Evolutionary conservation across 2,113 vertebrate genomes (phyloP), one percentile per base, ranked within the genome.

Genomic region (Trematocara stigmaticum): DNA sequence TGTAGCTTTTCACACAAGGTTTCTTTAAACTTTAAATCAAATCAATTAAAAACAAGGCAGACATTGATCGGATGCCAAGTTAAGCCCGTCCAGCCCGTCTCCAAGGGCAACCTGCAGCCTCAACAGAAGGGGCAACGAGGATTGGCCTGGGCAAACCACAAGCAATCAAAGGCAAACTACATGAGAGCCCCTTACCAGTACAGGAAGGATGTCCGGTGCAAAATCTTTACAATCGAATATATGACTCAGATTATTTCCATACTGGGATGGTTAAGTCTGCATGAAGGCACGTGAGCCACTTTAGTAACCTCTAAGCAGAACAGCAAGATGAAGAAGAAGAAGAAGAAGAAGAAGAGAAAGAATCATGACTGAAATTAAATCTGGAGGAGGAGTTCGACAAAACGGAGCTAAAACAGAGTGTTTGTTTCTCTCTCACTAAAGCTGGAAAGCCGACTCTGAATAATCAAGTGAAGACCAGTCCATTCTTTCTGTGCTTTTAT

Each of bases 121-220:
- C 69, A 47, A 76, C 1, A 2, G 3, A 18, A 12, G 69, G 66
- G 23, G 42, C 15, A 49, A 3, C 2, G 4, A 18, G 23, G 42
- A 49, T 11, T 31, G 42, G 23, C 9, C 69, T 4, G 42, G 42
- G 4, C 4, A 47, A 47, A 49, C 69, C 23, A 47, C 40, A 47
- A 2, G 40, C 40, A 71, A 47, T 18, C 40, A 18, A 74, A 74
- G 10, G 8, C 23, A 29, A 16, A 47, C 12, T 29, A 29, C 40
- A 47, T 5, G 40, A 0, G 66, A 71, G 13, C 13, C 0, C 2
- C 20, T 16, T 2, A 6, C 13, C 66, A 29, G 0, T 16, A 16
- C 9, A 47, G 15, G 42, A 49, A 49, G 42, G 4, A 49, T 29
- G 9, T 47, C 40, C 1, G 3, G 20, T 23, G 64, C 10, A 71